These are phyloP conservation scores for Venusia cambrica DNA, from an alignment of 2,888 invertebrate genomes.

Conservation along the genomic window DNA sequence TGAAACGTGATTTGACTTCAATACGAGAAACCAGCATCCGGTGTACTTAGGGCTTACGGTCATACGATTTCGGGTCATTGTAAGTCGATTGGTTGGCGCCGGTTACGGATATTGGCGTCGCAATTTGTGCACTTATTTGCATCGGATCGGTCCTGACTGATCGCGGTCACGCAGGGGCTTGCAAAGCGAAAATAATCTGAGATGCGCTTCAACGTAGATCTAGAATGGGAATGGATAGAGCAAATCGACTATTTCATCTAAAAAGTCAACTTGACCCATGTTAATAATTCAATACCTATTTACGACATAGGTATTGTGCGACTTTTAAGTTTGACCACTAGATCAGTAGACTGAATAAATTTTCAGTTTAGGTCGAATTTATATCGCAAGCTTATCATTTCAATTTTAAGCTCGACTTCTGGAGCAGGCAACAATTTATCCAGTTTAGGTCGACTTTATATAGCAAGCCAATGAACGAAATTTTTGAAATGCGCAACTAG, in stretches of 20 bases:
- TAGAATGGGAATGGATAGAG: conserved; percentile 24
- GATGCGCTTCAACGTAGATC: conserved; percentile 41
- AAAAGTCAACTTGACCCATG: too few relatives aligned
- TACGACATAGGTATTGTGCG: too few relatives aligned
- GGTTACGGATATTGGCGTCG: conserved; percentile 60
- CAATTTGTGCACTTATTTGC: conserved; percentile 71
- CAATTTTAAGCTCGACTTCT: too few relatives aligned
- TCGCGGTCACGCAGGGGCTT: conserved; percentile 60
- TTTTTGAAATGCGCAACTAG: too few relatives aligned
- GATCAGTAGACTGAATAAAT: too few relatives aligned
- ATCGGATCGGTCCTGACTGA: conserved; percentile 53
- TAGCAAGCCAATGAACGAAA: too few relatives aligned
- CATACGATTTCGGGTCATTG: conserved; percentile 60
- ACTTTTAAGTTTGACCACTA: too few relatives aligned
- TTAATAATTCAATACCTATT: too few relatives aligned
- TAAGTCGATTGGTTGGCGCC: conserved; percentile 58
- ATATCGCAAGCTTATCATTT: too few relatives aligned
- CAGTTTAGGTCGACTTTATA: too few relatives aligned
- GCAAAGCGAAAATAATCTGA: conserved; percentile 61
- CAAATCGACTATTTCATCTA: conserved; percentile 7
- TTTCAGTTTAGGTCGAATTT: too few relatives aligned
- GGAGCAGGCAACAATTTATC: too few relatives aligned
- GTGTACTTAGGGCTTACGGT: conserved; percentile 46
- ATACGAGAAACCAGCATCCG: conserved; percentile 32
- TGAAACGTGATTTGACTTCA: conserved; percentile 16